Evolutionary conservation across 2,888 invertebrate species (phyloP), one percentile per base, ranked within the genome.

Genomic region (Chorisops tibialis): DNA sequence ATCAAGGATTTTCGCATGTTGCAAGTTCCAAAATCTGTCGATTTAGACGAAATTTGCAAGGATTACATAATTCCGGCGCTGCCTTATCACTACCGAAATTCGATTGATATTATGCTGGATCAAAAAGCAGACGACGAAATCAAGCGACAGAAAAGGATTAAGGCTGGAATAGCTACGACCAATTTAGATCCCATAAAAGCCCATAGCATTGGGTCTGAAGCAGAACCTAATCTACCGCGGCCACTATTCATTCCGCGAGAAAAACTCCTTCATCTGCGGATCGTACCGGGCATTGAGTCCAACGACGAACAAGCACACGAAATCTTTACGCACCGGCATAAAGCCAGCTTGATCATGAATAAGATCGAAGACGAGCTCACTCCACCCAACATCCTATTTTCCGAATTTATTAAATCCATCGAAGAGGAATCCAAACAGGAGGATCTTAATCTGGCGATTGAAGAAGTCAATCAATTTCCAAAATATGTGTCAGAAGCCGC

Each of bases 181-280:
- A 12, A 18, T 21, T 6, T n/a, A 2, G 5, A 4, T 5, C 37
- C 37, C n/a, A n/a, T n/a, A n/a, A n/a, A n/a, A n/a, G n/a, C n/a
- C n/a, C n/a, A n/a, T n/a, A n/a, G n/a, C n/a, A n/a, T n/a, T n/a
- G n/a, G n/a, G n/a, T n/a, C n/a, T n/a, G 18, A 38, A 6, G 37
- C 35, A 11, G 52, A 52, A 11, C 50, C 14, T 1, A 38, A 21
- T 1, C 38, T 38, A 11, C 52, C 52, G 7, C 18, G n/a, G 9
- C 52, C 52, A 18, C 12, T 52, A 1, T 52, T 52, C n/a, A 21
- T 52, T 6, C 52, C 52, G 12, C 38, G n/a, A 2, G 52, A 52
- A 14, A 1, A n/a, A n/a, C n/a, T n/a, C n/a, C n/a, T n/a, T n/a
- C n/a, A n/a, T n/a, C n/a, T n/a, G n/a, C n/a, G n/a, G n/a, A n/a